Percentiles rank a stretch among this genome's conserved stretches.
These are phyloP conservation scores for Sebastes taczanowskii DNA, from an alignment of 2,797 vertebrate genomes.

Conservation along the genomic window DNA sequence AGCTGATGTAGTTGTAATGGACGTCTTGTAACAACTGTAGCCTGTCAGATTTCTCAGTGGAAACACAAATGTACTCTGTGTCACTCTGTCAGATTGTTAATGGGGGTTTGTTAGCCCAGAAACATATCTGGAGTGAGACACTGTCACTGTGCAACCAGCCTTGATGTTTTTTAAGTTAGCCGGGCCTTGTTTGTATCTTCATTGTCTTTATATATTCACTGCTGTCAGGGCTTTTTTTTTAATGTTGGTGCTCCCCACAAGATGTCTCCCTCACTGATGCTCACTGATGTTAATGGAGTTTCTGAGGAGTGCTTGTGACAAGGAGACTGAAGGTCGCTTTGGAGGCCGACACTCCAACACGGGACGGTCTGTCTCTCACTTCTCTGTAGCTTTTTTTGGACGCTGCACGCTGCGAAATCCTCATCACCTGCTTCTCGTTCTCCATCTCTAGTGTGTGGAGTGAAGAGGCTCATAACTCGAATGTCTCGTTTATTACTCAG, in stretches of 20 bases:
- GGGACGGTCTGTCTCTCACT: constrained; percentile 30
- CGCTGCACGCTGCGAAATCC: background rate
- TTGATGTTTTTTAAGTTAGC: constrained; percentile 46
- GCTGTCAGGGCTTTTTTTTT: constrained; percentile 36
- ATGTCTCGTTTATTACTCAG: background rate
- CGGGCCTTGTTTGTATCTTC: constrained; percentile 38
- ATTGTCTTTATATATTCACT: constrained; percentile 42
- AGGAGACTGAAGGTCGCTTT: constrained; percentile 73
- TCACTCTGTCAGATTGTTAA: constrained; percentile 75
- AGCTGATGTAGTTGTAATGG: constrained; percentile 73
- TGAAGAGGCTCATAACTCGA: background rate
- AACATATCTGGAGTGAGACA: constrained; percentile 39
- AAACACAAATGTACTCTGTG: constrained; percentile 77
- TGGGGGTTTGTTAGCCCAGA: constrained; percentile 66
- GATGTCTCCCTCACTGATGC: constrained; percentile 69
- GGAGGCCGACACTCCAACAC: constrained; percentile 41
- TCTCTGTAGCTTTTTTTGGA: constrained; percentile 16
- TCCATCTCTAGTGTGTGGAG: background rate
- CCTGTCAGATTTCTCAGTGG: constrained; percentile 69
- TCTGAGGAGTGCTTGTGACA: constrained; percentile 67
- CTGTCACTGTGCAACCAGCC: constrained; percentile 55
- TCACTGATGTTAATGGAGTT: constrained; percentile 64
- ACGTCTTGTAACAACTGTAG: constrained; percentile 74
- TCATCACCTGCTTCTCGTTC: background rate
- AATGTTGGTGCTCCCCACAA: constrained; percentile 63